These are phyloP conservation scores for Ips typographus DNA, from an alignment of 1,140 invertebrate species.

Conservation along the genomic window DNA sequence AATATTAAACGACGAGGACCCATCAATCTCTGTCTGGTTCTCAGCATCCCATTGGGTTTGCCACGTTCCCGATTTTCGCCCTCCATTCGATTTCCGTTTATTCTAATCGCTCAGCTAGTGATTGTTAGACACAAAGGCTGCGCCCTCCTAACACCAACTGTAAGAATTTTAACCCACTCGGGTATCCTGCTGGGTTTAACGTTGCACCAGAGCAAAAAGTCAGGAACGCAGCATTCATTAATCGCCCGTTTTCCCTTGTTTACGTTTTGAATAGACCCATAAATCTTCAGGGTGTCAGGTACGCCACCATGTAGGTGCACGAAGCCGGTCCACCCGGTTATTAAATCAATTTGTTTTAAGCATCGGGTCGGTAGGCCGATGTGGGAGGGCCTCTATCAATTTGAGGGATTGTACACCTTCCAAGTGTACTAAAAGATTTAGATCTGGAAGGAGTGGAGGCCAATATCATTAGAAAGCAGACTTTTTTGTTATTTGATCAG, in stretches of 20 bases:
- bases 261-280: slow-evolving; percentile 15
- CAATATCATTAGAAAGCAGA: no score
- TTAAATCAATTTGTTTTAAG: slow-evolving; percentile 27
- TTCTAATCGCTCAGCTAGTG: no score
- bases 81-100: background rate
- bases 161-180: no score
- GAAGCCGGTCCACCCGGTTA: slow-evolving; percentile 10
- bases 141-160: no score
- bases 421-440: no score
- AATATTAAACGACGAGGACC: slow-evolving; percentile 7
- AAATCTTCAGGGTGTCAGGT: slow-evolving; percentile 29
- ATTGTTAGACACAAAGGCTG: no score
- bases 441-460: no score
- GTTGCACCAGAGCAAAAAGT: background rate
- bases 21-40: slow-evolving; percentile 14
- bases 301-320: slow-evolving; percentile 24
- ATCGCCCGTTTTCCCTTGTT: slow-evolving; percentile 13
- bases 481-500: no score
- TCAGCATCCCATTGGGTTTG: background rate
- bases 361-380: background rate
- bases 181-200: no score
- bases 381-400: background rate
- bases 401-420: background rate
- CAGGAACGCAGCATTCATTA: slow-evolving; percentile 3
- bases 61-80: background rate